A percentile compares a stretch with the other conserved stretches of the same genome.
phyloP scores from a whole-genome alignment of 2,797 vertebrate species.

The Sebastes minor region DNA sequence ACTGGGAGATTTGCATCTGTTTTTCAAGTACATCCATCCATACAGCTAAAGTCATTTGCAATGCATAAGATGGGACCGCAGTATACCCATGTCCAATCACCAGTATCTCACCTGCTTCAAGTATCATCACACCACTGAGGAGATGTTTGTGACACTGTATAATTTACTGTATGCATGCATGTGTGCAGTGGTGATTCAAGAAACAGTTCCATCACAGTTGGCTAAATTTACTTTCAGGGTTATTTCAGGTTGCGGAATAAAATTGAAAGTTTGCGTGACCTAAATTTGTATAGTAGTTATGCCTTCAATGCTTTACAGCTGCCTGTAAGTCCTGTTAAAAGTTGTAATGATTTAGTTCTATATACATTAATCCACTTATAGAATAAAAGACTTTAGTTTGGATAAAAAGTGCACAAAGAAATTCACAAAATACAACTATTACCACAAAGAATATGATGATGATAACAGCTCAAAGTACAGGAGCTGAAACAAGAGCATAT shows the following conservation, averaged over 20 bases:
- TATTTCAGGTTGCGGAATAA: neutral
- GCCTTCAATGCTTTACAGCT: neutral
- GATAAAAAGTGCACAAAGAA: neutral
- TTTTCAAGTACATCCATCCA: slow-evolving; percentile 6
- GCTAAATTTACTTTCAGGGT: slow-evolving; percentile 1
- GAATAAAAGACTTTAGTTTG: neutral
- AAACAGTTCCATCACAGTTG: neutral
- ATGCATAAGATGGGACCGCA: slow-evolving; percentile 58
- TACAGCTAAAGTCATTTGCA: slow-evolving; percentile 51
- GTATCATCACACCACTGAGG: slow-evolving; percentile 16
- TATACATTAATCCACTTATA: neutral
- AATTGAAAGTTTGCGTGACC: neutral
- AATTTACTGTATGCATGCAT: slow-evolving; percentile 12
- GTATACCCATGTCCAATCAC: slow-evolving; percentile 50
- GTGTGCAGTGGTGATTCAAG: neutral
- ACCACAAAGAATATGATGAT: neutral
- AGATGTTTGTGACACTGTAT: slow-evolving; percentile 25
- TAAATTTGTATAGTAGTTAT: neutral
- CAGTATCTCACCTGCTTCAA: slow-evolving; percentile 17
- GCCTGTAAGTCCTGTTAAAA: neutral
- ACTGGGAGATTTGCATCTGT: slow-evolving; percentile 10
- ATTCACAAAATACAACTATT: neutral
- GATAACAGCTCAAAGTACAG: neutral
- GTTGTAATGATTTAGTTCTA: neutral
- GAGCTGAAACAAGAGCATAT: slow-evolving; percentile 1